Evolutionary conservation across 2,888 invertebrate species (phyloP), one percentile per base, ranked within the genome.

Genomic region (Leptinotarsa tumamoca): DNA sequence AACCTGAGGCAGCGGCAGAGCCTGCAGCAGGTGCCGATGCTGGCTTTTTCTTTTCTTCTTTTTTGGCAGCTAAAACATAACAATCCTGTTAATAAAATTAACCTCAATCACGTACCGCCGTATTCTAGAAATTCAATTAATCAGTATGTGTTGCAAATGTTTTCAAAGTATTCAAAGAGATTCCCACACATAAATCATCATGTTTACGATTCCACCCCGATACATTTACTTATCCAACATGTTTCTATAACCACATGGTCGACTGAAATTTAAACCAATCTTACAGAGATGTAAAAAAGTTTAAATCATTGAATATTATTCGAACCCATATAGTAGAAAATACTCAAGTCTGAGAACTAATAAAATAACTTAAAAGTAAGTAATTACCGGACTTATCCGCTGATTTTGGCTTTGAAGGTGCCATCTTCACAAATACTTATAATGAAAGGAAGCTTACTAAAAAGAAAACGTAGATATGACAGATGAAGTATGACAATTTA

Each of bases 311-410:
- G 4, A 27, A n/a, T 14, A 66, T 14, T n/a, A 14, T 23, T 66
- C n/a, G 14, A 27, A 27, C 18, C 13, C 15, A 33, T 5, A 27
- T 5, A n/a, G 10, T 27, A 14, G 66, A 69, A 43, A 18, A 54
- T 63, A 50, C 33, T 49, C 50, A 33, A 17, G 7, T 7, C 33
- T 33, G 33, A 7, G 33, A 33, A 23, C 13, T 17, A 4, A n/a
- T 27, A 58, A 23, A 21, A 58, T 43, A n/a, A 27, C 5, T 5
- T 7, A 58, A 71, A 73, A 56, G 33, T 67, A 51, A 71, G 88
- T 87, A 89, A 91, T 90, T 92, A 95, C 95, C 95, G 90, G 95
- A 91, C 91, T 95, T 95, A 88, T 95, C 95, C 86, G 94, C 92
- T 88, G 95, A 88, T 87, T 91, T 92, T 81, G 91, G 94, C 92